Conservation (phyloP, 2,888 invertebrate species). For the Brachyopa scutellaris region DNA sequence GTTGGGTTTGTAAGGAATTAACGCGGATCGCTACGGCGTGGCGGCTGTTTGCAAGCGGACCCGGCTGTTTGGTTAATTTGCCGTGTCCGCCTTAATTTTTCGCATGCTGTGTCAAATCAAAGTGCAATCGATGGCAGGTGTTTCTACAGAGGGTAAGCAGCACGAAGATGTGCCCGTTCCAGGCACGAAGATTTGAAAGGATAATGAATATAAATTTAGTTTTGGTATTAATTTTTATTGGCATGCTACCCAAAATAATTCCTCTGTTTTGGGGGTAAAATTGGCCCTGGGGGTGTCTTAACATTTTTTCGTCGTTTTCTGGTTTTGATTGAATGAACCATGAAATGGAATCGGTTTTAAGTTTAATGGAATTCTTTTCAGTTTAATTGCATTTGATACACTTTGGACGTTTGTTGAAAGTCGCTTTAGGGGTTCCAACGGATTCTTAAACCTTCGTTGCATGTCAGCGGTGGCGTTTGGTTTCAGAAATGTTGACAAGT, state of each 20-base stretch:
- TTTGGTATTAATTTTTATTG: conserved; percentile 67
- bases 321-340: conserved; percentile 38
- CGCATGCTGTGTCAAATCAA: conserved; percentile 71
- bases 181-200: conserved; percentile 47
- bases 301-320: background rate
- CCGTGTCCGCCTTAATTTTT: conserved; percentile 65
- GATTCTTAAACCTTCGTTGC: too few relatives aligned
- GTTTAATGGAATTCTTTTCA: conserved; percentile 28
- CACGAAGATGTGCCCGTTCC: conserved; percentile 17
- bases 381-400: conserved; percentile 51
- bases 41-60: too few relatives aligned
- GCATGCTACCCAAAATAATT: conserved; percentile 42
- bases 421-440: background rate
- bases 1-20: conserved; percentile 58
- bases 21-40: background rate
- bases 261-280: background rate
- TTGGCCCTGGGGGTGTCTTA: conserved; percentile 4
- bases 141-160: background rate
- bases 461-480: too few relatives aligned
- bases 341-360: conserved; percentile 40
- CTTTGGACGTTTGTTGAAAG: conserved; percentile 13
- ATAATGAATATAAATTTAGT: conserved; percentile 70
- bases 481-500: too few relatives aligned
- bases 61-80: conserved; percentile 58
- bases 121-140: conserved; percentile 69